Base-by-base conservation (phyloP, 2,113 vertebrate genomes). In the Pithys albifrons region DNA sequence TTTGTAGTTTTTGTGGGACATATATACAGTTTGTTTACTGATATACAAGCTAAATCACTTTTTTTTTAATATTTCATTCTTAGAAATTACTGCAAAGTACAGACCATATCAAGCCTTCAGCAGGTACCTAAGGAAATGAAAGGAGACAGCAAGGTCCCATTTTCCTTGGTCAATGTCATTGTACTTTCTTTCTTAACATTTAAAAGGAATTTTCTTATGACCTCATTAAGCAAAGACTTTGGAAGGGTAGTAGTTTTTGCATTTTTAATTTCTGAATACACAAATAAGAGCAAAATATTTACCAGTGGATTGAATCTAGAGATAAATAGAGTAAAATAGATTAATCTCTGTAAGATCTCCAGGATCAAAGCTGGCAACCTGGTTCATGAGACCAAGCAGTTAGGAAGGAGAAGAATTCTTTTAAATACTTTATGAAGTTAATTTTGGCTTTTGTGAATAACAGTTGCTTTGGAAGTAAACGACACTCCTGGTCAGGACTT, bases 181-280 rank as follows among this genome's bases (percentile, higher is more conserved):
- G 25, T 14, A 39, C 2, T 57, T 18, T 19, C 23, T 41, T 54
- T 19, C 23, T 41, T 54, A 12, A 2, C 2, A 17, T 52, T 49
- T 75, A 77, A 62, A 46, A 71, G 2, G 4, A 76, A 46, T 23
- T 18, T 18, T 84, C 28, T 7, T 22, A 20, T 49, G 17, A 43
- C 1, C 4, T 51, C 29, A 27, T 23, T 48, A 67, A 39, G 31
- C 45, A 54, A 71, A 67, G 58, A 33, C 8, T 67, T 87, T 25
- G 13, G 3, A 66, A 6, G 1, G 3, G 1, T 27, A 9, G 3
- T 3, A 8, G 3, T 3, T 39, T 85, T 65, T 45, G 19, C 2
- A 57, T 84, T 89, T 91, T 62, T n/a, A 12, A 81, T 81, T 85
- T 89, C 37, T 46, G 18, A 58, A 77, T 27, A 64, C 29, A 5